Base-by-base conservation (phyloP, 2,113 vertebrate species). In the Phoenicopterus ruber region DNA sequence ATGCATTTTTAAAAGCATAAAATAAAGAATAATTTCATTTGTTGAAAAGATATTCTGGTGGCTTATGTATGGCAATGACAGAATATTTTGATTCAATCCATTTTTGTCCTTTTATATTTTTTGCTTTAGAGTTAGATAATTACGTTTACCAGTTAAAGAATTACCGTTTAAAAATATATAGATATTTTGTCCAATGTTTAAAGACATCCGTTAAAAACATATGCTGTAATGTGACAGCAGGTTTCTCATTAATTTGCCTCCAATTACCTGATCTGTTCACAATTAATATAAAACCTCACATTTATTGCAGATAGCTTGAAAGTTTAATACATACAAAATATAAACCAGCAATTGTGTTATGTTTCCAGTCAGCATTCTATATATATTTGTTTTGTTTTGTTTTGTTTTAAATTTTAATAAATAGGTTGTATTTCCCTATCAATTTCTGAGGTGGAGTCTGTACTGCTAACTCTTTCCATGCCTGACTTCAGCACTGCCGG, bases 1-100 rank as follows among this genome's bases (percentile, higher is more conserved):
- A 99, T 99, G 99, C 99, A 98, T 99, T 99, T 98, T 99, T 98
- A 98, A 99, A 99, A 99, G 98, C 98, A 97, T 98, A 98, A 98
- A 98, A 98, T 98, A 98, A 98, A 98, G 98, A 98, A 98, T 98
- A 97, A 97, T 98, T 98, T 98, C 97, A 97, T 98, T 98, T 98
- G 97, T 97, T 98, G 98, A 98, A 98, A 99, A 98, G 98, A 98
- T 98, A 98, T 98, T 98, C 98, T 98, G 96, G 98, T 98, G 98
- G 97, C 96, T 99, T 98, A 96, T 96, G 97, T 98, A 98, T 98
- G 97, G 97, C 93, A 96, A 94, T 99, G 98, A 99, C 98, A 98
- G 99, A 98, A 98, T 99, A 99, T 99, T 99, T 99, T 99, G 99
- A 99, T 99, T 99, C 96, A 98, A 98, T 98, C 96, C 96, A 86